phyloP scores from a whole-genome alignment of 2,113 vertebrate genomes.

The Collichthys lucidus region DNA sequence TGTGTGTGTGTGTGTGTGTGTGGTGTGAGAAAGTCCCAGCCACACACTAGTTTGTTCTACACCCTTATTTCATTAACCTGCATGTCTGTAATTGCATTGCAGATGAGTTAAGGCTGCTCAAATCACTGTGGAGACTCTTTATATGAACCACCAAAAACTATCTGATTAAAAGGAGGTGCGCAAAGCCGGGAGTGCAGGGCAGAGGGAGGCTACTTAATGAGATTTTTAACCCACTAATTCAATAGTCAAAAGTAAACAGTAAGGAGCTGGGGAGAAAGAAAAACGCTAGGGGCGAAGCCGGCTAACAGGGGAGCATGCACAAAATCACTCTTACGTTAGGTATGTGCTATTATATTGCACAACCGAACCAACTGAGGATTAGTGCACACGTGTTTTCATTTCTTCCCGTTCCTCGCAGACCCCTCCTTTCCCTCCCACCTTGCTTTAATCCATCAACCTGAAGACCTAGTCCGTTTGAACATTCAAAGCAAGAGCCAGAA shows the following conservation, averaged over 20 bases:
- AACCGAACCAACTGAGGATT: conserved; percentile 63
- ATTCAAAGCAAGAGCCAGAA: conserved; percentile 71
- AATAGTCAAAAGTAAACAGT: conserved; percentile 81
- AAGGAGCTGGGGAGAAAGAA: conserved; percentile 47
- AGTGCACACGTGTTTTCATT: conserved; percentile 65
- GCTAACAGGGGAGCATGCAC: conserved; percentile 53
- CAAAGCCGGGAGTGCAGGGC: conserved; percentile 55
- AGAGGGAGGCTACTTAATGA: conserved; percentile 74
- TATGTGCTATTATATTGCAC: conserved; percentile 63
- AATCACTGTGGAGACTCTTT: conserved; percentile 71
- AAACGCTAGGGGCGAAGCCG: conserved; percentile 57
- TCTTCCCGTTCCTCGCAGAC: conserved; percentile 46
- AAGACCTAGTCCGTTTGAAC: conserved; percentile 78
- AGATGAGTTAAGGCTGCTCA: conserved; percentile 72
- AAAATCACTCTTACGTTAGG: conserved; percentile 75
- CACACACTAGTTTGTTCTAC: conserved; percentile 62
- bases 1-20: conserved; percentile 3
- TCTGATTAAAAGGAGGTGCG: conserved; percentile 77
- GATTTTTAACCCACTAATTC: conserved; percentile 81
- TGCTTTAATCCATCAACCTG: conserved; percentile 81
- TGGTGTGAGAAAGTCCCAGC: conserved; percentile 20
- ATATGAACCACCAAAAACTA: conserved; percentile 73
- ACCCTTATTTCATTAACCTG: conserved; percentile 81
- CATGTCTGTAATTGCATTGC: conserved; percentile 81
- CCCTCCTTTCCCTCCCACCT: conserved; percentile 64